Evolutionary conservation across 2,888 invertebrate genomes (phyloP).

Genomic region (Napeogenes sylphis): DNA sequence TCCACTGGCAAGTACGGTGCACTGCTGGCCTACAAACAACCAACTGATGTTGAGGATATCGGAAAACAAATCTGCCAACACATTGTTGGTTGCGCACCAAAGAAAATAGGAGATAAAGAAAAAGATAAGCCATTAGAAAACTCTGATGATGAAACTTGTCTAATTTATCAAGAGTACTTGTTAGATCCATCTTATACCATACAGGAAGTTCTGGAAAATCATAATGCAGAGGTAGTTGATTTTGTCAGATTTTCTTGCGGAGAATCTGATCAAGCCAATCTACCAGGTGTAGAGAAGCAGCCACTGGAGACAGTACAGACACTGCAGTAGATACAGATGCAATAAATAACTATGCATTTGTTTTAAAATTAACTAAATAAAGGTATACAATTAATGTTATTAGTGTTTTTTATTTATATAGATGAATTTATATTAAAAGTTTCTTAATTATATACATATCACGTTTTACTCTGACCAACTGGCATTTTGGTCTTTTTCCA

Average conservation of each 20-base stretch:
- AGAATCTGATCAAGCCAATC: constrained; percentile 70
- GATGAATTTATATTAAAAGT: constrained; percentile 1
- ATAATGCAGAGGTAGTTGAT: constrained; percentile 83
- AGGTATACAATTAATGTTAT: constrained; percentile 11
- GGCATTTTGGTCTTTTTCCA: constrained; percentile 65
- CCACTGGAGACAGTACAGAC: constrained; percentile 80
- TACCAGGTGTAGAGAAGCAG: constrained; percentile 71
- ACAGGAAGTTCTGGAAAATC: constrained; percentile 82
- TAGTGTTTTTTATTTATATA: constrained; percentile 9
- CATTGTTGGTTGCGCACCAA: constrained; percentile 92
- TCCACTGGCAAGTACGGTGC: constrained; percentile 91
- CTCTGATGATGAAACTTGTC: constrained; percentile 85
- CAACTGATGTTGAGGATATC: constrained; percentile 62
- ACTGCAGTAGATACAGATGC: constrained; percentile 69
- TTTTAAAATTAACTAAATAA: not conserved
- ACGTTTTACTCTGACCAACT: constrained; percentile 29
- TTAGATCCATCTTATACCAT: constrained; percentile 86
- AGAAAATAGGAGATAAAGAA: constrained; percentile 82
- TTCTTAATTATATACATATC: constrained; percentile 1
- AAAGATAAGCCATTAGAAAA: constrained; percentile 80
- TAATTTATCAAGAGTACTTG: constrained; percentile 92
- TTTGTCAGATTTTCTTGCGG: constrained; percentile 94
- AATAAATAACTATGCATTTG: constrained; percentile 1
- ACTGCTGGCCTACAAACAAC: constrained; percentile 83
- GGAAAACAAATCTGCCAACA: constrained; percentile 93